Evolutionary conservation across 2,888 invertebrate genomes (phyloP), one percentile per base, ranked within the genome.

Genomic region (Tenthredo livida): DNA sequence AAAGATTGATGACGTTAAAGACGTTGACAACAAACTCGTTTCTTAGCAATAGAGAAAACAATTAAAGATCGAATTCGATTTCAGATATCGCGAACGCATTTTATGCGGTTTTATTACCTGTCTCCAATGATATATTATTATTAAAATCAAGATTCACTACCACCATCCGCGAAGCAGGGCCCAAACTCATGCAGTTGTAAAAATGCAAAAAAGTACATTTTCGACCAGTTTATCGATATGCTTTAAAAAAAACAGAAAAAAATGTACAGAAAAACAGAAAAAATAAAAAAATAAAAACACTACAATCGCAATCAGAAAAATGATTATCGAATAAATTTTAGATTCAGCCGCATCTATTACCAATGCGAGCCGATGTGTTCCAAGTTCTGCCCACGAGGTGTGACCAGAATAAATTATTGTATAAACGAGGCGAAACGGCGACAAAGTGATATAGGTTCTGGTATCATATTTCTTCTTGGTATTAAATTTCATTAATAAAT

Each of bases 11-110:
- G 61, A 25, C 61, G 47, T n/a, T 73, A 9, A 21, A 72, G 10
- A 73, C 21, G n/a, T n/a, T 12, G 50, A 77, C 50, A 77, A 77
- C 77, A 77, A 77, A 54, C 33, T 54, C 50, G 77, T 77, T 77
- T 29, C 77, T 54, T 77, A 54, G 77, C 29, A 33, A 40, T 77
- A 40, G 9, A 75, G 17, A n/a, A 77, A 77, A 77, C 54, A 77
- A 50, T 54, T 5, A n/a, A 54, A 77, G 9, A 2, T 54, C 15
- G 0, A 70, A 37, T 17, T 37, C 29, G 70, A 17, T 29, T 37
- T 17, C 33, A 70, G 12, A 37, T 33, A 67, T 67, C 33, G 29
- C 67, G 29, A 15, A 29, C 65, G 21, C 25, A 21, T 50, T 50
- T 50, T 50, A 50, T 15, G 50, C 58, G 58, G 21, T 58, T 21